Evolutionary conservation across 2,797 vertebrate species (phyloP), one percentile per base, ranked within the genome.

Genomic region (Onychomys leucogaster): DNA sequence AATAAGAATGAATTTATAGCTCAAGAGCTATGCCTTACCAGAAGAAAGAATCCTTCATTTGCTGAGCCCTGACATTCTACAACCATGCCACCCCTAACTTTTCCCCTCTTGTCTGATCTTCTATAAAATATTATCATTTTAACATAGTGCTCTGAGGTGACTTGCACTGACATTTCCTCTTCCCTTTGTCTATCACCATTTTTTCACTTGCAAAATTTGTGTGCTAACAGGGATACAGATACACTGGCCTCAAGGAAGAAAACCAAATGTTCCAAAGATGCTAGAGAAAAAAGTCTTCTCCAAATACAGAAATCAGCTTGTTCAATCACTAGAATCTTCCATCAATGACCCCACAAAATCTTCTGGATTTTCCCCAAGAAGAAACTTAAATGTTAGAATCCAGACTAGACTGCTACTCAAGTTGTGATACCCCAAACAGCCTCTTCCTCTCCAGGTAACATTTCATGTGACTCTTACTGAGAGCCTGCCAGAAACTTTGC

Each of bases 371-470:
- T 34, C 10, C 10, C 2, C 17, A 65, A 21, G 17, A 6, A 37
- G 19, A 34, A 23, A 27, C 46, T 37, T 86, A n/a, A 86, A 86
- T 34, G 17, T 1, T 52, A 69, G 13, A 71, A 71, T 86, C 34
- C 46, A 69, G 6, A 55, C 8, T 17, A 49, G 6, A 25, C 6
- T n/a, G 34, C 4, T n/a, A 6, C 12, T 69, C 63, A 52, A 12
- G 21, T 32, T 86, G 34, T 37, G 23, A 55, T 37, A 69, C 2
- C 29, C 2, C 27, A 4, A 27, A 49, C 27, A 34, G 4, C 34
- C 16, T n/a, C 0, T 9, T 52, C 3, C 10, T 52, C 21, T 14
- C 21, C 7, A 3, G 12, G 2, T 25, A n/a, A 8, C 23, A n/a
- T 17, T 55, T 71, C 4, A 37, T 34, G 13, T 27, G 27, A 52